These are phyloP conservation scores for Rhegmatorhina hoffmannsi DNA, from an alignment of 2,113 vertebrate genomes.

Conservation along the genomic window DNA sequence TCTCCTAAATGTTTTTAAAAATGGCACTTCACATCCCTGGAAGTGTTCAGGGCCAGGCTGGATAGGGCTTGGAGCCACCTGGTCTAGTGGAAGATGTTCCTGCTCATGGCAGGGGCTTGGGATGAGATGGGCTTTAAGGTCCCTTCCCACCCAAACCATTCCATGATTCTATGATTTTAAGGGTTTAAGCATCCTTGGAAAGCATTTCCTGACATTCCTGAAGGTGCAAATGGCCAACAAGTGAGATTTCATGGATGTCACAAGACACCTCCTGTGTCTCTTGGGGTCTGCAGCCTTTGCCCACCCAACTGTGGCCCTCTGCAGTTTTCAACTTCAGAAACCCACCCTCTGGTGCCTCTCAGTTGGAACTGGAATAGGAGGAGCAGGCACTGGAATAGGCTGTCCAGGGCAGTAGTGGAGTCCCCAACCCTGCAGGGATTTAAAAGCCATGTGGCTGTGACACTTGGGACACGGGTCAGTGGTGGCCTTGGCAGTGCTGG, in stretches of 20 bases:
- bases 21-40: neutral
- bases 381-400: neutral
- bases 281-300: rapidly evolving
- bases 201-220: neutral
- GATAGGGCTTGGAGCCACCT: neutral
- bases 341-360: rapidly evolving
- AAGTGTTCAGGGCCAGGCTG: neutral
- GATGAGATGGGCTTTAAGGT: neutral
- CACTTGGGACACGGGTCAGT: neutral
- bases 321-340: neutral
- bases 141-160: neutral
- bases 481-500: neutral
- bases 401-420: neutral
- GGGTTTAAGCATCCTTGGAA: neutral
- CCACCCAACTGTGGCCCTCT: rapidly evolving
- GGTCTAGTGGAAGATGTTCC: neutral
- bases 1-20: neutral
- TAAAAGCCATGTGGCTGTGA: neutral
- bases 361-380: neutral
- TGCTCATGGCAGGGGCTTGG: neutral
- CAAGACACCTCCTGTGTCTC: neutral
- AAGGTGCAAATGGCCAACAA: neutral
- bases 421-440: neutral
- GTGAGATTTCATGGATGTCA: neutral
- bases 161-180: neutral